These are phyloP conservation scores for Centrocercus urophasianus DNA, from an alignment of 2,113 vertebrate species.

Conservation along the genomic window DNA sequence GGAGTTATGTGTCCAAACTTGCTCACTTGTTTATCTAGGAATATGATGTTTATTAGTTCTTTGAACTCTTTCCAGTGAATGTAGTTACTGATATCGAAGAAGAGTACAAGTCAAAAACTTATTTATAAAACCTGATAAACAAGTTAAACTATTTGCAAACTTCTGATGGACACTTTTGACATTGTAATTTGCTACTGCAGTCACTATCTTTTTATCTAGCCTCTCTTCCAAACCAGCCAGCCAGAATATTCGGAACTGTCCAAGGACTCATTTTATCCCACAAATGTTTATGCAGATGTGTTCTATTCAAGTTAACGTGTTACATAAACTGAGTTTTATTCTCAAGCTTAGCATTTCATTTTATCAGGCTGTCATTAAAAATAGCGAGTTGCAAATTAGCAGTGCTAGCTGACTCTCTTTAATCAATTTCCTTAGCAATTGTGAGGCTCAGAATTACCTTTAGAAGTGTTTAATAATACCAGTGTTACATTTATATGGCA, in stretches of 20 bases:
- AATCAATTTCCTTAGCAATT: constrained; percentile 64
- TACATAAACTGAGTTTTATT: constrained; percentile 59
- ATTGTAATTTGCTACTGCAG: background rate
- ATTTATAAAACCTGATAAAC: background rate
- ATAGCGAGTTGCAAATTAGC: constrained; percentile 67
- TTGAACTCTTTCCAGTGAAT: background rate
- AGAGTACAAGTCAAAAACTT: background rate
- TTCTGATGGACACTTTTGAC: background rate
- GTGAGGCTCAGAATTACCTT: constrained; percentile 65
- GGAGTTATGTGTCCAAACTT: background rate
- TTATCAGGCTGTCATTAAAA: constrained; percentile 66
- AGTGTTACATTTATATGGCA: constrained; percentile 27
- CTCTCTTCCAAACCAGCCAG: constrained; percentile 27
- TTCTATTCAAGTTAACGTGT: constrained; percentile 44
- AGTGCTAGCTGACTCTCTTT: constrained; percentile 38
- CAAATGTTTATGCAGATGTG: constrained; percentile 71
- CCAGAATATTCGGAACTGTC: constrained; percentile 8
- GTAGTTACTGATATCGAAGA: background rate
- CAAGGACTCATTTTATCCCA: constrained; percentile 36
- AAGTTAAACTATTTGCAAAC: background rate
- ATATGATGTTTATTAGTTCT: background rate
- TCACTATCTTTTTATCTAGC: background rate
- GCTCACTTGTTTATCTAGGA: background rate
- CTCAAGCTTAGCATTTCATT: constrained; percentile 55
- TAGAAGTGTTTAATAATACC: constrained; percentile 61